phyloP scores from a whole-genome alignment of 2,113 vertebrate species.

The Indri indri region DNA sequence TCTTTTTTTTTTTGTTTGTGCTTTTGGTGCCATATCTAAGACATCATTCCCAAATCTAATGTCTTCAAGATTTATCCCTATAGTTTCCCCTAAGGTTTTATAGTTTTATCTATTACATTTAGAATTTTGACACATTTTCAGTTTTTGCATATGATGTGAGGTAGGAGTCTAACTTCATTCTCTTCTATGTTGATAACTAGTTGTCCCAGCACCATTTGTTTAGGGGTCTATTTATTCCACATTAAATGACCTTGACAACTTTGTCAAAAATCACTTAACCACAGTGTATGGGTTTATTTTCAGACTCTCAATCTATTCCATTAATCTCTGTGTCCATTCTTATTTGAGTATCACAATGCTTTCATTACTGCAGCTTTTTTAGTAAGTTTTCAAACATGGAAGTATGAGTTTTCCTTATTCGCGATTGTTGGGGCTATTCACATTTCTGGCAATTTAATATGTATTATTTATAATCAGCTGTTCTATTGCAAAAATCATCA shows the following conservation, averaged over 20 bases:
- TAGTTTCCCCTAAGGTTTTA: neutral
- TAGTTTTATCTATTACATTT: neutral
- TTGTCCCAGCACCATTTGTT: neutral
- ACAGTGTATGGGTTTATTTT: neutral
- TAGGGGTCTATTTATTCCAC: neutral
- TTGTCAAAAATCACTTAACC: neutral
- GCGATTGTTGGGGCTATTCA: neutral
- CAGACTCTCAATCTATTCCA: neutral
- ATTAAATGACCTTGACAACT: neutral
- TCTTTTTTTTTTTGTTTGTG: neutral
- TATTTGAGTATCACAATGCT: neutral
- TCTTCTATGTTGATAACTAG: neutral
- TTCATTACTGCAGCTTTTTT: neutral
- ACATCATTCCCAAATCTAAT: neutral
- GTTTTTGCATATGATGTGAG: neutral
- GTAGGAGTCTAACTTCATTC: neutral
- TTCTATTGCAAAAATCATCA: neutral
- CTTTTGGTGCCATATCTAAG: neutral
- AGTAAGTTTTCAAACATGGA: neutral
- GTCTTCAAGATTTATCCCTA: neutral
- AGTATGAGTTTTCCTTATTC: neutral
- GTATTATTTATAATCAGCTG: neutral
- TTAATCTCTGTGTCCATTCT: neutral
- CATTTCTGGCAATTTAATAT: neutral
- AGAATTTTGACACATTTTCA: neutral